These are phyloP conservation scores for Notocelia uddmanniana DNA, from an alignment of 2,888 invertebrate species.

Conservation along the genomic window DNA sequence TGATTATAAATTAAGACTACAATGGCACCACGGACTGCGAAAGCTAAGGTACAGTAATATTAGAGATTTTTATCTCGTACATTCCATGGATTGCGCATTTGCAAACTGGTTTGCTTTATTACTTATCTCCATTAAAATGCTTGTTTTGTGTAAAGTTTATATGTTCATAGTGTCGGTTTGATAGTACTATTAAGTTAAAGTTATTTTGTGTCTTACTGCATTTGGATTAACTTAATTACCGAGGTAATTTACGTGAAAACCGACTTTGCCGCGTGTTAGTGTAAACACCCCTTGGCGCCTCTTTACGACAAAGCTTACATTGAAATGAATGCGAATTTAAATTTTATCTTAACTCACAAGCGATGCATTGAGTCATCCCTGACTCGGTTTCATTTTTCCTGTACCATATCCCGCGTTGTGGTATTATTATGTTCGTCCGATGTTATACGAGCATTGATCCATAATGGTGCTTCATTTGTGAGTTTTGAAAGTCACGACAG, in stretches of 20 bases:
- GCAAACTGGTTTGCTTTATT: constrained; percentile 67
- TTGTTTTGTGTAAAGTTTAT: constrained; percentile 20
- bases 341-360: constrained; percentile 38
- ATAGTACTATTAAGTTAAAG: neutral
- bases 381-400: neutral
- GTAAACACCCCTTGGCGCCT: constrained; percentile 43
- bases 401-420: neutral
- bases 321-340: constrained; percentile 28
- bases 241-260: constrained; percentile 1
- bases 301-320: constrained; percentile 28
- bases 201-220: neutral
- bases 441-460: neutral
- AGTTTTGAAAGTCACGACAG: neutral
- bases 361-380: constrained; percentile 15
- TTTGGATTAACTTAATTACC: neutral
- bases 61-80: constrained; percentile 44
- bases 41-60: constrained; percentile 70
- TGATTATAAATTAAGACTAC: constrained; percentile 53
- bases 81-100: constrained; percentile 50
- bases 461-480: neutral
- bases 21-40: constrained; percentile 78
- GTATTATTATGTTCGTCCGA: neutral
- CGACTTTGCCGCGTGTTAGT: constrained; percentile 37
- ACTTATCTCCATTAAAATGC: constrained; percentile 49
- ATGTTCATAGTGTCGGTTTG: constrained; percentile 4